Base-by-base conservation (phyloP, 2,113 vertebrate genomes). In the Channa argus region DNA sequence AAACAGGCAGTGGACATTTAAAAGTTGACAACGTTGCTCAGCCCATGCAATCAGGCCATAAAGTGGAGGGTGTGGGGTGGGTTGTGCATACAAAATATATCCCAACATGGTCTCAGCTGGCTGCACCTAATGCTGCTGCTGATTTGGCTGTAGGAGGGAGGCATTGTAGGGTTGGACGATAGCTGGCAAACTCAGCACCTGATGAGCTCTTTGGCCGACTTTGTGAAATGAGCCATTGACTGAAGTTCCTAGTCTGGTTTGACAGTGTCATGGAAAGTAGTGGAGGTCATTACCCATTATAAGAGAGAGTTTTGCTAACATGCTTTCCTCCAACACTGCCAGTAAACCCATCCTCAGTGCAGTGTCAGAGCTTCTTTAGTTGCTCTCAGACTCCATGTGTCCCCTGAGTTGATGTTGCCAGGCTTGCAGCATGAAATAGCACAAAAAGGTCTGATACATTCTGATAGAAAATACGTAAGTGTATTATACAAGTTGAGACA, bases 271-370 rank as follows among this genome's bases (percentile, higher is more conserved):
- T 70, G 44, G 70, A 80, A 52, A 77, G 34, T 41, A 51, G 66
- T 74, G 58, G 86, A 87, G 88, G 88, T 83, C 81, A 74, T 58
- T 61, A 49, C 15, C 69, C 41, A 78, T 88, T 84, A 85, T 79
- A 78, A 73, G 51, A 49, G 50, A 63, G 51, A 79, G 64, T 83
- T 84, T 82, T 79, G 79, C 86, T 83, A 71, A 87, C 75, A 72
- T 86, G 66, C 71, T 76, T 74, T 71, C 38, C 80, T 71, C 45
- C 10, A 63, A 53, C 8, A 13, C 39, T 86, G 85, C 75, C 90
- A 85, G 71, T 80, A 58, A 77, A 38, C 41, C 39, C 67, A 1
- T 36, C 38, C 63, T 72, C 58, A 36, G 52, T 61, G 60, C 64
- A 71, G 43, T 73, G 76, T 84, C 64, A 79, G 56, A 68, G 76